phyloP scores from a whole-genome alignment of 2,888 invertebrate species.

The Clivina fossor region DNA sequence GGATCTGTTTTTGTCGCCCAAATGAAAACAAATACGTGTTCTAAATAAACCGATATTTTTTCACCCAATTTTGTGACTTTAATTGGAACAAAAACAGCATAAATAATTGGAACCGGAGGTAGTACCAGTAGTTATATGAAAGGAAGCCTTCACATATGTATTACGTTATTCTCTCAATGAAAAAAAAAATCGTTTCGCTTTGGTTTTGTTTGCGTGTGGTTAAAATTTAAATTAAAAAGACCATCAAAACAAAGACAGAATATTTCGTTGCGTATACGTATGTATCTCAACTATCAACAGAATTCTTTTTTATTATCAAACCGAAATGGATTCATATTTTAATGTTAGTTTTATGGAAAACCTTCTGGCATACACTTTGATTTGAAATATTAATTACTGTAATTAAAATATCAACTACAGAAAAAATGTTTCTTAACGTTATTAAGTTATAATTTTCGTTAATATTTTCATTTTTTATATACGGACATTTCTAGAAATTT shows the following conservation, averaged over 20 bases:
- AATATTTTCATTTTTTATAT: not conserved
- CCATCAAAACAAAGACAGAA: not conserved
- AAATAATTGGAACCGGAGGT: conserved; percentile 31
- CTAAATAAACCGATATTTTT: conserved; percentile 16
- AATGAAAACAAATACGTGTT: conserved; percentile 25
- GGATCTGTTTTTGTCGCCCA: conserved; percentile 14
- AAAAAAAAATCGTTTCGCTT: conserved; percentile 1
- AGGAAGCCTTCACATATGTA: conserved; percentile 9
- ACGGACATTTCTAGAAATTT: not conserved
- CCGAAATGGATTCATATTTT: conserved; percentile 19
- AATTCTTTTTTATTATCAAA: conserved; percentile 6
- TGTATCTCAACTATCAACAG: not conserved
- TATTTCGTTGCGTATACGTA: not conserved
- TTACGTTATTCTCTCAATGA: too few species aligned
- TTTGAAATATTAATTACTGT: conserved; percentile 19
- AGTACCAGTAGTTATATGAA: conserved; percentile 5
- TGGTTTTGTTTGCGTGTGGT: conserved; percentile 1
- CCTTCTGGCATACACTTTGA: conserved; percentile 20
- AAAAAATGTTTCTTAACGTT: too few species aligned
- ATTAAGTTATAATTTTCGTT: not conserved
- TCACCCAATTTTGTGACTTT: conserved; percentile 18
- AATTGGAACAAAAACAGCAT: conserved; percentile 29
- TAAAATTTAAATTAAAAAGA: not conserved
- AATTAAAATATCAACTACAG: too few species aligned
- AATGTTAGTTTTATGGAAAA: conserved; percentile 22